phyloP scores from a whole-genome alignment of 2,888 invertebrate genomes.

The Phlogophora meticulosa region DNA sequence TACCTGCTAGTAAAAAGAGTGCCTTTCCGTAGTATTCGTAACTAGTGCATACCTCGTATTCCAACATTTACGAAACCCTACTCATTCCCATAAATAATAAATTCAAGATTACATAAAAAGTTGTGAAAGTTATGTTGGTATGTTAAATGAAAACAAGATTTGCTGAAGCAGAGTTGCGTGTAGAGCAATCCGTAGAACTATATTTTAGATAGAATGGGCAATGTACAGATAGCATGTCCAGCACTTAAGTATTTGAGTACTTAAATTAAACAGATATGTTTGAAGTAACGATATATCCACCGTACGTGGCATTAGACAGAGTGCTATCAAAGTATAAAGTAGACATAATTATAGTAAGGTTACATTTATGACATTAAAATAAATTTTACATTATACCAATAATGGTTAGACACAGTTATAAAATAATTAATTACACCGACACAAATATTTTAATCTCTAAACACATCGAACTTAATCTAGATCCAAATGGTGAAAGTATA shows the following conservation, averaged over 20 bases:
- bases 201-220: slow-evolving; percentile 4
- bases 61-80: slow-evolving; percentile 12
- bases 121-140: not conserved
- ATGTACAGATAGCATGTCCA: slow-evolving; percentile 50
- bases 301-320: slow-evolving; percentile 40
- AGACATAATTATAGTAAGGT: slow-evolving; percentile 17
- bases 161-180: not conserved
- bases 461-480: slow-evolving; percentile 61
- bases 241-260: slow-evolving; percentile 54
- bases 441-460: slow-evolving; percentile 39
- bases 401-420: slow-evolving; percentile 27
- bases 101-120: not conserved
- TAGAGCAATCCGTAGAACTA: not conserved
- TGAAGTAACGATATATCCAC: slow-evolving; percentile 63
- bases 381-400: slow-evolving; percentile 26
- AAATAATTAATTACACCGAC: slow-evolving; percentile 25
- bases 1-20: slow-evolving; percentile 26
- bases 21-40: slow-evolving; percentile 1
- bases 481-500: slow-evolving; percentile 67
- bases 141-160: not conserved
- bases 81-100: not conserved
- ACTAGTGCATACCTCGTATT: slow-evolving; percentile 25
- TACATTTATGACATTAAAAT: slow-evolving; percentile 35
- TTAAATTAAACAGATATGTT: slow-evolving; percentile 69
- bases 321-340: slow-evolving; percentile 41